Evolutionary conservation across 1,140 invertebrate genomes (phyloP), one percentile per base, ranked within the genome.

Genomic region (Cydia pomonella): DNA sequence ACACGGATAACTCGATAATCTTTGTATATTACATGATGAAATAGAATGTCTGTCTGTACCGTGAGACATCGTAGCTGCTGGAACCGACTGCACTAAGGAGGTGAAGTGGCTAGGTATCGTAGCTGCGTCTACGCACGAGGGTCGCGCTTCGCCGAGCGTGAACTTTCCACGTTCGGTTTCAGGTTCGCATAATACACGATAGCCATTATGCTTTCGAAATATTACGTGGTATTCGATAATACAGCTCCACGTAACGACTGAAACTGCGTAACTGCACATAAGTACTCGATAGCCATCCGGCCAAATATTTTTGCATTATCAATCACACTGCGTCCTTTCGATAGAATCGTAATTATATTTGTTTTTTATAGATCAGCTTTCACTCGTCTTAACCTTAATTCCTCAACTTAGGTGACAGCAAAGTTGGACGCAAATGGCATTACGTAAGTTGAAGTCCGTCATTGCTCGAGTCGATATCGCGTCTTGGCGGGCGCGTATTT

Each of bases 81-180:
- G 25, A 64, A 18, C 64, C 13, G 10, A 71, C 69, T 74, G 72
- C 72, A 69, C 47, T 63, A 72, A 33, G 71, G 18, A 53, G 44
- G 29, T 44, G 53, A 62, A 73, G 73, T 44, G 25, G 63, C 50
- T 74, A 38, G 38, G 74, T 29, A 23, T 75, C 77, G 81, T 25
- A 69, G 64, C 64, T 12, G 73, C 74, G 44, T 64, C 73, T 80
- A 77, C 66, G 83, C 76, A 80, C 80, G 87, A 84, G 83, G 83
- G 64, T 69, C 64, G 64, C 89, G 89, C 88, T 92, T 78, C 78
- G 79, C 89, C 77, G 84, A 88, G 91, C 91, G 85, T 92, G 86
- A 93, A 88, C 90, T 88, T 91, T 91, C 89, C 88, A 91, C 89
- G 84, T 91, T 92, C 86, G 87, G 87, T 89, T 92, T 92, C 90